Base-by-base conservation (phyloP, 2,888 invertebrate species). In the Apotomis turbidana region DNA sequence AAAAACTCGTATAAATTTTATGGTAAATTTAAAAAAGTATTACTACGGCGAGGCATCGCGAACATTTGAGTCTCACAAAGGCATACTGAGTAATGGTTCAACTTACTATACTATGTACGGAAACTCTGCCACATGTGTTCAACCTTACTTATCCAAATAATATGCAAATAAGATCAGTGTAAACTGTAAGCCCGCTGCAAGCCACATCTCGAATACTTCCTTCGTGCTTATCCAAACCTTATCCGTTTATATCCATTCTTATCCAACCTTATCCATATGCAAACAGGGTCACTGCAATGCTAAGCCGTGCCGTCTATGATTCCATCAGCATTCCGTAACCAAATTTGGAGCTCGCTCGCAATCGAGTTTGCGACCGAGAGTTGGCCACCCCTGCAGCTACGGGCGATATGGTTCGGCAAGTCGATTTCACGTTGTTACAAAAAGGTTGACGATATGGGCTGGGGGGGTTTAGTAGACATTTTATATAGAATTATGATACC, bases 331-430 rank as follows among this genome's bases (percentile, higher is more conserved):
- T 36, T 58, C 13, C 51, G 51, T 68, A 68, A 68, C 58, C 51
- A 57, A 68, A 68, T 68, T 68, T 51, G 67, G 46, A 38, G 67
- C 51, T 13, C 27, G 66, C 51, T 66, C 57, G 12, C 67, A 68
- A 59, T 68, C 59, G 59, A 68, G 67, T 68, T 67, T 68, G 59
- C 49, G 67, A 68, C 67, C 59, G 67, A 59, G 67, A 68, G 67
- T 68, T 68, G 41, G 38, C 57, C 38, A 12, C n/a, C 59, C 59
- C 67, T 55, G 60, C 44, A 41, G 38, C 38, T 12, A 27, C 64
- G 27, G 46, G 66, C 66, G 55, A 66, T 46, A 57, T 46, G 57
- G 55, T 46, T 66, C 55, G 57, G 46, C 55, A 55, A 66, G 64
- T 55, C 64, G 46, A 57, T 66, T 66, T 66, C 55, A 46, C 64